Evolutionary conservation across 2,113 vertebrate genomes (phyloP), one percentile per base, ranked within the genome.

Genomic region (Chlamydotis undulata): DNA sequence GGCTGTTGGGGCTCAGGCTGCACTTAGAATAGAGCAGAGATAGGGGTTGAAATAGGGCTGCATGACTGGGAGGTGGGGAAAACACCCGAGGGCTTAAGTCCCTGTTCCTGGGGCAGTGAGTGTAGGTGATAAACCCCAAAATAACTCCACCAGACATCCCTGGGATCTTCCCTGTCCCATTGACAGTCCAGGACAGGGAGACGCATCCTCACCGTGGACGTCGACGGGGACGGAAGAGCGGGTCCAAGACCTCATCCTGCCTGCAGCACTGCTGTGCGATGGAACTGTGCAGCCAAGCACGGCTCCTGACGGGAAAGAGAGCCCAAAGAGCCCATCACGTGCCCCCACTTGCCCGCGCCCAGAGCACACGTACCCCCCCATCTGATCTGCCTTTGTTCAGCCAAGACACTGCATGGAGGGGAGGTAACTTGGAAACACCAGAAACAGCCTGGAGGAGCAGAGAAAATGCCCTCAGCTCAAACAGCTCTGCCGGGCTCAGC

Each of bases 141-240:
- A 64, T 24, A 92, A 31, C 57, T 43, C 35, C 16, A 47, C 7
- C 64, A 70, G 50, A 4, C 17, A 15, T 43, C 13, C 24, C n/a
- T 55, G 25, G 22, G 26, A 15, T 53, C 65, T 84, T 84, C 45
- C 14, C 57, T 55, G 12, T 19, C 14, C 37, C 60, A 43, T 26
- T 4, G 1, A 2, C 0, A 26, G 41, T 5, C 64, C 69, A 41
- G 39, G 12, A 2, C 10, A 10, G 19, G 33, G 21, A 86, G 33
- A 60, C 3, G 41, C 18, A 2, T 67, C 41, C 90, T 85, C 37
- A 52, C 23, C 22, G 1, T 2, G 11, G 23, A 25, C 50, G 19
- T 45, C 52, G 0, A n/a, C 39, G 52, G 31, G 19, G 23, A 71
- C 8, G 43, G 67, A 37, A 47, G 33, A 67, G 47, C 25, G 52